Evolutionary conservation across 2,797 vertebrate species (phyloP), one percentile per base, ranked within the genome.

Genomic region (Tiaroga cobitis): DNA sequence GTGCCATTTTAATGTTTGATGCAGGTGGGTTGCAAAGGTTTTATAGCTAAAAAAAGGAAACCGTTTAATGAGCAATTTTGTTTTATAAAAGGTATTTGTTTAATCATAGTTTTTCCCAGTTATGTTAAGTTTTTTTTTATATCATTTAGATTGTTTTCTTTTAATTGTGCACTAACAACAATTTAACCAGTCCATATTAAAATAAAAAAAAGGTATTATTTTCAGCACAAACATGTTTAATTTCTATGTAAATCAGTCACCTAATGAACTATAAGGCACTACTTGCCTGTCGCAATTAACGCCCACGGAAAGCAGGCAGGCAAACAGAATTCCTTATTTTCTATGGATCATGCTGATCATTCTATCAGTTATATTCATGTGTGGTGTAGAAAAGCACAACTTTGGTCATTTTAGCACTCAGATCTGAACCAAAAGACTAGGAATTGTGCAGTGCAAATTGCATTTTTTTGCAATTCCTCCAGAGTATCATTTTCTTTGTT

Each of bases 401-500:
- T 61, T 75, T 75, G 19, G 46, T 11, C 8, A 34, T 54, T 75
- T 37, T 41, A 78, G 56, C 24, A 78, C 8, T 10, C 24, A 78
- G 37, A 26, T 61, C 54, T 61, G 24, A 78, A 61, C 16, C n/a
- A 43, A 8, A 43, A 78, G 56, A 43, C 56, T 78, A 5, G 24
- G 2, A 76, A 37, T 56, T 76, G 11, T 56, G 21, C 51, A 2
- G 21, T 75, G 32, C 11, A n/a, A 78, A 61, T 78, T 39, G 8
- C 4, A 77, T 61, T n/a, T n/a, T n/a, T n/a, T n/a, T n/a, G n/a
- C n/a, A n/a, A n/a, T n/a, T n/a, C n/a, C n/a, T n/a, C n/a, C 2
- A 16, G 15, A 59, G 21, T 56, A 67, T 81, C 69, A 16, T 11
- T 80, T 49, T 81, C 54, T 90, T 82, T 86, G 63, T 61, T 54